Evolutionary conservation across 2,797 vertebrate genomes (phyloP).

Genomic region (Sciaenops ocellatus): DNA sequence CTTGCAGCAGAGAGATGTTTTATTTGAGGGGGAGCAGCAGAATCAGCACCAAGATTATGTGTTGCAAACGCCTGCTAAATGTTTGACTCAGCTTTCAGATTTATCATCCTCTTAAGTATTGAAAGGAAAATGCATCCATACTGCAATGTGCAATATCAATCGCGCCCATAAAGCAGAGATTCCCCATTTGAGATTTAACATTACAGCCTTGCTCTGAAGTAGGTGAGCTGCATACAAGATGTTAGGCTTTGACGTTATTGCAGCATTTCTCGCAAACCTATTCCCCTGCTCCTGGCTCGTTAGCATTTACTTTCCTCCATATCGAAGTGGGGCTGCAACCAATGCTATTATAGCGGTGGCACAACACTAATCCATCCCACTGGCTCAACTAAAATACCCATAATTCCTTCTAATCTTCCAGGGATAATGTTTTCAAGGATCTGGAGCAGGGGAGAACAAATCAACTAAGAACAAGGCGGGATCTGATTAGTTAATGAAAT

Average conservation of each 20-base stretch:
- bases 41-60: slow-evolving; percentile 46
- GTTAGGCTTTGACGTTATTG: slow-evolving; percentile 70
- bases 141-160: slow-evolving; percentile 59
- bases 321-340: slow-evolving; percentile 69
- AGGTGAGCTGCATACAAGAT: slow-evolving; percentile 63
- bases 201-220: slow-evolving; percentile 66
- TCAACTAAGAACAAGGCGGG: slow-evolving; percentile 74
- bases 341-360: slow-evolving; percentile 71
- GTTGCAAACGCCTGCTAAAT: slow-evolving; percentile 51
- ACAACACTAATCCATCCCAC: slow-evolving; percentile 80
- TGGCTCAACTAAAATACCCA: slow-evolving; percentile 78
- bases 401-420: slow-evolving; percentile 82
- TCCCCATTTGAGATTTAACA: slow-evolving; percentile 64
- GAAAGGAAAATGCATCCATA: slow-evolving; percentile 65
- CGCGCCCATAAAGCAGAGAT: slow-evolving; percentile 59
- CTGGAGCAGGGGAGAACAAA: slow-evolving; percentile 75
- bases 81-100: slow-evolving; percentile 55
- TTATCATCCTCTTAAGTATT: slow-evolving; percentile 64
- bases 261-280: slow-evolving; percentile 66
- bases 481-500: slow-evolving; percentile 82
- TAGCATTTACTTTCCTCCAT: slow-evolving; percentile 68
- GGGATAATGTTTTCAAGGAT: slow-evolving; percentile 81
- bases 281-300: slow-evolving; percentile 66
- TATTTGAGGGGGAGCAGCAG: slow-evolving; percentile 39
- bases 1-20: slow-evolving; percentile 40